Evolutionary conservation across 2,113 vertebrate species (phyloP), one percentile per base, ranked within the genome.

Genomic region (Rostratula benghalensis): DNA sequence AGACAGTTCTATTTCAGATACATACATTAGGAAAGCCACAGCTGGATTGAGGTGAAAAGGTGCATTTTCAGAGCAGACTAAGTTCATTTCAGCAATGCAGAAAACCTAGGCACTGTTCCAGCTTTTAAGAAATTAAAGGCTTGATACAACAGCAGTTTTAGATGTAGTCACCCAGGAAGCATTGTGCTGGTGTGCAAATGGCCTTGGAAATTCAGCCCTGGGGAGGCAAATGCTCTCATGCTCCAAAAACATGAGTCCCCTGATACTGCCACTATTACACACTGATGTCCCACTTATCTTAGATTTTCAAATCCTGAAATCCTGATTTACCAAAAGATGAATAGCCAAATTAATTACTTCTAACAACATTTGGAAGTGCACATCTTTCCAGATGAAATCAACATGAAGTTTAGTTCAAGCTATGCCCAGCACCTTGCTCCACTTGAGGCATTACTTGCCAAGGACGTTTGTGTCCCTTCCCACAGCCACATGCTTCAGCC

Each of bases 1-100:
- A 90, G 35, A 2, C 24, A 11, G 31, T 43, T 80, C 88, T 83
- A 19, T 77, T 98, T 95, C 89, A 89, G 85, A 94, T 79, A 87
- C 75, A 61, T 22, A n/a, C n/a, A 35, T 71, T 65, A 90, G 64
- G 91, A 94, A 97, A 97, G 87, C 84, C 89, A 71, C 88, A 90
- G 86, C 9, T 37, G 89, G 74, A 79, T 0, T 70, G 77, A 90
- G 89, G 80, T 82, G 74, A 91, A 94, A 90, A 95, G n/a, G 82
- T 87, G 30, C 73, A 50, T 10, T 86, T 96, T 83, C 69, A 87
- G 59, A 24, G 61, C 24, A 77, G 76, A 83, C 3, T 0, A 92
- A 64, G 57, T 39, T 69, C 18, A 13, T 50, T 88, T 79, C 46
- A 67, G 31, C 68, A 73, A 39, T 25, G 20, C 5, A 28, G 30